Base-by-base conservation (phyloP, 2,888 invertebrate species). In the Trilocha varians region DNA sequence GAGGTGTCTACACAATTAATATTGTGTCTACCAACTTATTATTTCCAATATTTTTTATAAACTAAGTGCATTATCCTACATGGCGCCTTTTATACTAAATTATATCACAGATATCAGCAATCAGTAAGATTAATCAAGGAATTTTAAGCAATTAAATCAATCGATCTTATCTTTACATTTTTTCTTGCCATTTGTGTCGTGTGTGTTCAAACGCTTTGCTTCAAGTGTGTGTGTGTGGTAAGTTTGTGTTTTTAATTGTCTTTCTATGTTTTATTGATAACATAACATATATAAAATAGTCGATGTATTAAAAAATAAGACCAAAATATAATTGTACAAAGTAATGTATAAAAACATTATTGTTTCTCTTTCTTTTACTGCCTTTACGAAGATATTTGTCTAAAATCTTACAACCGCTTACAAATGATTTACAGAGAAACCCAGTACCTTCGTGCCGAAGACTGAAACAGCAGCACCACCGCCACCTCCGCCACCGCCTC, bases 381-480 rank as follows among this genome's bases (percentile, higher is more conserved):
- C n/a, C n/a, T n/a, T n/a, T n/a, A n/a, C n/a, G n/a, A n/a, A n/a
- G n/a, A n/a, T n/a, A n/a, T n/a, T n/a, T 3, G 11, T 25, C 25
- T 9, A 25, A 11, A 25, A 25, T 9, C 8, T 25, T 11, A 9
- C 4, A 2, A 25, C 25, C 6, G 8, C 8, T 25, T 2, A 25
- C 25, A 4, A 2, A 14, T 34, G 34, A 34, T 34, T 15, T n/a
- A 15, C 65, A 67, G 73, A 64, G 56, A 58, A 51, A 14, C 43
- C 54, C 2, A n/a, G n/a, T n/a, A n/a, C n/a, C n/a, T n/a, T n/a
- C n/a, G 52, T 59, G 2, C 59, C 65, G 1, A 59, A 65, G n/a
- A 58, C 68, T 5, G 60, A 25, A 11, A 11, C 65, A 3, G 65
- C 74, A 14, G 62, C 78, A 5, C 82, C 85, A 6, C 78, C 75